Conservation (phyloP, 2,888 invertebrate genomes). For the Drosophila glabriapex region DNA sequence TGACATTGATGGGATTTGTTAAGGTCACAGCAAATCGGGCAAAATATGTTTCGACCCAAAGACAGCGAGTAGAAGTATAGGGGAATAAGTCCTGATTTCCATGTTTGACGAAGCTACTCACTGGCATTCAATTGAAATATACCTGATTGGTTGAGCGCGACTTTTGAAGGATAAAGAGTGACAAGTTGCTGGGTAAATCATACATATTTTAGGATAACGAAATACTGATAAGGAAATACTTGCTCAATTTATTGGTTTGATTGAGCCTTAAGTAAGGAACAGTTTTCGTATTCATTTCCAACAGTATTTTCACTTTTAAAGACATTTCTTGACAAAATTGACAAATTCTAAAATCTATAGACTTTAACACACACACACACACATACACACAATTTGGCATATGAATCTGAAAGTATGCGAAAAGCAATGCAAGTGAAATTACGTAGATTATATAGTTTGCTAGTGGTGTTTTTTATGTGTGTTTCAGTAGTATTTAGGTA, state of each 20-base stretch:
- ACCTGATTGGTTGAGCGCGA: slow-evolving; percentile 22
- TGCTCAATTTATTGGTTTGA: background rate
- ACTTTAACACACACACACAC: background rate
- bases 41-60: slow-evolving; percentile 37
- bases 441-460: slow-evolving; percentile 12
- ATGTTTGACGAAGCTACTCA: slow-evolving; percentile 27
- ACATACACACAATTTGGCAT: slow-evolving; percentile 7
- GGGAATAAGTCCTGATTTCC: background rate
- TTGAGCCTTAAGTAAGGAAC: background rate
- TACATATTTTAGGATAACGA: background rate
- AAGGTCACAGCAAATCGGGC: slow-evolving; percentile 32
- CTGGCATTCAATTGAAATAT: slow-evolving; percentile 52
- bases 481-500: slow-evolving; percentile 32
- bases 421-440: slow-evolving; percentile 21
- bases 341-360: background rate
- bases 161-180: slow-evolving; percentile 18
- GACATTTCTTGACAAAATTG: background rate
- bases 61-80: slow-evolving; percentile 24
- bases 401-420: background rate
- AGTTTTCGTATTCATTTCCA: background rate
- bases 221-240: background rate
- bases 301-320: background rate
- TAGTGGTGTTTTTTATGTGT: slow-evolving; percentile 36
- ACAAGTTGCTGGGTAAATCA: slow-evolving; percentile 20
- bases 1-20: slow-evolving; percentile 71